Conservation (phyloP, 1,140 invertebrate genomes). For the Belonocnema kinseyi region DNA sequence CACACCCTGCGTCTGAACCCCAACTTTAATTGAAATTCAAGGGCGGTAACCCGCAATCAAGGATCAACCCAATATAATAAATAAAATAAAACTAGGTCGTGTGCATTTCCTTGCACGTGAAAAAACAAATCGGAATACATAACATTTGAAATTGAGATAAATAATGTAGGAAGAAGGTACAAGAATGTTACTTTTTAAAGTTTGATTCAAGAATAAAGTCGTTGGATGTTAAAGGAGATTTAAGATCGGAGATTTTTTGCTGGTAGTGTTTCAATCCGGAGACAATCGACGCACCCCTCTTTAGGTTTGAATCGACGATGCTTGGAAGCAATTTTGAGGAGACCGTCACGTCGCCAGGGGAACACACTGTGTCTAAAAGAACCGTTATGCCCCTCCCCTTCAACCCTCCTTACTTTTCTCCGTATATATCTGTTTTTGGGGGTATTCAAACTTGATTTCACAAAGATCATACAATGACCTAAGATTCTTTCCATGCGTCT, state of each 20-base stretch:
- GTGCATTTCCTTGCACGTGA: background rate
- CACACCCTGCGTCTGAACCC: background rate
- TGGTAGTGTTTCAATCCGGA: conserved; percentile 24
- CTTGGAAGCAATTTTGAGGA: conserved; percentile 22
- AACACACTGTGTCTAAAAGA: background rate
- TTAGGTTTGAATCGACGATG: conserved; percentile 10
- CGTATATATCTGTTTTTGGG: conserved; percentile 4
- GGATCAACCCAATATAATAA: background rate
- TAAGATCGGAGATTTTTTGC: conserved; percentile 27
- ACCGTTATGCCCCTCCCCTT: conserved; percentile 13
- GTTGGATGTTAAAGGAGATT: conserved; percentile 18
- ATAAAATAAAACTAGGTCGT: background rate
- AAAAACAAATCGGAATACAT: background rate
- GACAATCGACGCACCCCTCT: conserved; percentile 30
- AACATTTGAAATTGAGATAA: background rate
- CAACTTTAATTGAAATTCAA: conserved; percentile 15
- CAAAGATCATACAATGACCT: no score
- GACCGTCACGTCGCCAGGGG: conserved; percentile 9
- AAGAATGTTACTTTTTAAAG: background rate
- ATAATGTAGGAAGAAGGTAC: background rate
- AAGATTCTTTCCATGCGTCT: background rate
- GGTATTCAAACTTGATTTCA: background rate
- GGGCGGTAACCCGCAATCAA: conserved; percentile 6
- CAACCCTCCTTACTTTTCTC: background rate
- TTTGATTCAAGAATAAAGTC: conserved; percentile 8